phyloP scores from a whole-genome alignment of 1,140 invertebrate species.

The Dinoponera quadriceps region DNA sequence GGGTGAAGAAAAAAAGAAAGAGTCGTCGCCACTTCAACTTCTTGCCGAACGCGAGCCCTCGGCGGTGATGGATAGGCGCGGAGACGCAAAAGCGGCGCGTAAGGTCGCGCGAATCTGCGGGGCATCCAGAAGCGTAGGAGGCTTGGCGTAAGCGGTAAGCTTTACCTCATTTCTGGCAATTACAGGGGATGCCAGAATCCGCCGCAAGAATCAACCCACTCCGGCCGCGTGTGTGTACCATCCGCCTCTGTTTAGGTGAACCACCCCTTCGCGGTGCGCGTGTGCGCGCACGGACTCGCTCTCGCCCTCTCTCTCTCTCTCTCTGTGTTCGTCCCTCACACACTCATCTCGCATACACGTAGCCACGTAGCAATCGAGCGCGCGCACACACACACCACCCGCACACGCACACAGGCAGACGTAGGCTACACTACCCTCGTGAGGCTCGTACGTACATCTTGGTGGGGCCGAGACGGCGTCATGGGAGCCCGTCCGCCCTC shows the following conservation, averaged over 20 bases:
- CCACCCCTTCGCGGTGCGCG: constrained; percentile 56
- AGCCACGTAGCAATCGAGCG: neutral
- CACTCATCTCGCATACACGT: neutral
- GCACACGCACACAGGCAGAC: constrained; percentile 19
- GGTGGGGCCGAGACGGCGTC: constrained; percentile 56
- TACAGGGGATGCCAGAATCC: constrained; percentile 83
- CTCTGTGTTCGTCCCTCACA: constrained; percentile 37
- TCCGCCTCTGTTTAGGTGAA: constrained; percentile 58
- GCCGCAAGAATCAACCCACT: constrained; percentile 84
- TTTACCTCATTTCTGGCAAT: constrained; percentile 85
- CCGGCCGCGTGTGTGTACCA: constrained; percentile 69
- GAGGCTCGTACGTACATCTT: constrained; percentile 42
- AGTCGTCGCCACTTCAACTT: too few relatives aligned
- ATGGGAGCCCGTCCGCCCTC: constrained; percentile 70
- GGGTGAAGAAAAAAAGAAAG: too few relatives aligned
- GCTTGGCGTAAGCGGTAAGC: constrained; percentile 80
- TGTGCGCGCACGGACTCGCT: constrained; percentile 35
- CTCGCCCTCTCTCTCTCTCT: too few relatives aligned
- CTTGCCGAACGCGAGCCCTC: too few relatives aligned
- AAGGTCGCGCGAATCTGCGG: constrained; percentile 54
- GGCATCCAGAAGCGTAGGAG: constrained; percentile 72
- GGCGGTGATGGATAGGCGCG: neutral
- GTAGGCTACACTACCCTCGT: neutral
- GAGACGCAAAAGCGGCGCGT: constrained; percentile 53
- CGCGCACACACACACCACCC: neutral